phyloP scores from a whole-genome alignment of 2,888 invertebrate species.

The Microctonus aethiopoides region DNA sequence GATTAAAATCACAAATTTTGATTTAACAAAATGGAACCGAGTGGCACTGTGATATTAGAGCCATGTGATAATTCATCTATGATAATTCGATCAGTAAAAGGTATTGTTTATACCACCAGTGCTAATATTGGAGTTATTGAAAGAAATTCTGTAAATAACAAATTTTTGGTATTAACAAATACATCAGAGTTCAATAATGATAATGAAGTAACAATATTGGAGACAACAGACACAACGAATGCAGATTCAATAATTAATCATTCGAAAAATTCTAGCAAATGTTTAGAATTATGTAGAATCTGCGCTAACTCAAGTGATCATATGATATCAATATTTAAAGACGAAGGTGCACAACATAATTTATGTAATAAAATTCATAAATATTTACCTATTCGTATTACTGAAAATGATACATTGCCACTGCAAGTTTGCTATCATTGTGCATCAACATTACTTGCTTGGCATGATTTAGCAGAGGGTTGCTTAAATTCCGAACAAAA shows the following conservation, averaged over 20 bases:
- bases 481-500: slow-evolving; percentile 70
- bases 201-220: slow-evolving; percentile 39
- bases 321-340: slow-evolving; percentile 73
- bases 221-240: slow-evolving; percentile 23
- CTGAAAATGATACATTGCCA: slow-evolving; percentile 70
- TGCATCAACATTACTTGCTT: slow-evolving; percentile 73
- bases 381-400: slow-evolving; percentile 75
- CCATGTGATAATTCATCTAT: slow-evolving; percentile 38
- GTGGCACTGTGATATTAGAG: slow-evolving; percentile 43
- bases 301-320: slow-evolving; percentile 71
- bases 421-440: slow-evolving; percentile 75
- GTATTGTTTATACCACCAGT: slow-evolving; percentile 38
- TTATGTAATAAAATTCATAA: slow-evolving; percentile 73
- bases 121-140: slow-evolving; percentile 33
- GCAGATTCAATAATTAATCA: slow-evolving; percentile 8
- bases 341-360: slow-evolving; percentile 73
- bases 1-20: not conserved
- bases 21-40: slow-evolving; percentile 45
- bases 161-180: slow-evolving; percentile 34
- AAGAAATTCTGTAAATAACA: slow-evolving; percentile 25
- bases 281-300: slow-evolving; percentile 67
- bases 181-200: slow-evolving; percentile 38
- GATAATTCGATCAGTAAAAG: slow-evolving; percentile 41
- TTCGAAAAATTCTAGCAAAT: not conserved
- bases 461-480: slow-evolving; percentile 73